These are phyloP conservation scores for Adelognathus sp. DNA, from an alignment of 2,888 invertebrate species.

Conservation along the genomic window DNA sequence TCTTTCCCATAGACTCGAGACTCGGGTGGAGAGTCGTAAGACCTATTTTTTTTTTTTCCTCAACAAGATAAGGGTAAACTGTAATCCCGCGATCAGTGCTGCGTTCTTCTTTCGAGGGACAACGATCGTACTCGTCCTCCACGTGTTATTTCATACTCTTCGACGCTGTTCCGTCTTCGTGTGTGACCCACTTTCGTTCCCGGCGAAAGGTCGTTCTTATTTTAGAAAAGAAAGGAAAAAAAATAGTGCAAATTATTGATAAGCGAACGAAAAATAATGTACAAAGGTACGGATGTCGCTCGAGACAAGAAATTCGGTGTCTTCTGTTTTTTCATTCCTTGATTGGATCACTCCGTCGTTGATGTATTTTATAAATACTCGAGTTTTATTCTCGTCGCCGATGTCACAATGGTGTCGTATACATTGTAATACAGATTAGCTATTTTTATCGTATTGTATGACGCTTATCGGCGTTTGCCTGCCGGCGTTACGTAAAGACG, in stretches of 20 bases:
- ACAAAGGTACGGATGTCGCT: conserved; percentile 3
- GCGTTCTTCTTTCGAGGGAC: conserved; percentile 11
- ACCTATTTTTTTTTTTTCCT: background rate
- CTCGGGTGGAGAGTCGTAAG: background rate
- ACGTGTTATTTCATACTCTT: conserved; percentile 22
- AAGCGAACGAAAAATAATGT: conserved; percentile 1
- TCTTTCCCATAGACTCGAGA: conserved; percentile 1
- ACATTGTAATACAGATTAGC: background rate
- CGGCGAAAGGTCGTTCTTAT: conserved; percentile 35
- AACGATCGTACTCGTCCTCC: conserved; percentile 32
- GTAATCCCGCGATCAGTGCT: conserved; percentile 15
- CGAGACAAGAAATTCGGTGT: background rate
- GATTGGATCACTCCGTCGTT: background rate
- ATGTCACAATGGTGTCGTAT: background rate
- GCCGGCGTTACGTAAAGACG: background rate
- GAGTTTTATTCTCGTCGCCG: conserved; percentile 2
- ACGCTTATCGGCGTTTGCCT: conserved; percentile 1
- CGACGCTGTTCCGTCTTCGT: conserved; percentile 26
- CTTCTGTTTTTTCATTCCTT: background rate
- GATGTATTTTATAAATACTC: conserved; percentile 3
- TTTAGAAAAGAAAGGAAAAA: conserved; percentile 3
- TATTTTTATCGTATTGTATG: conserved; percentile 10
- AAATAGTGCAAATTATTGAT: background rate
- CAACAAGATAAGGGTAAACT: conserved; percentile 14
- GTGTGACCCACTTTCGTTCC: conserved; percentile 28